These are phyloP conservation scores for Himalopsyche anomala DNA, from an alignment of 2,888 invertebrate genomes.

Conservation along the genomic window DNA sequence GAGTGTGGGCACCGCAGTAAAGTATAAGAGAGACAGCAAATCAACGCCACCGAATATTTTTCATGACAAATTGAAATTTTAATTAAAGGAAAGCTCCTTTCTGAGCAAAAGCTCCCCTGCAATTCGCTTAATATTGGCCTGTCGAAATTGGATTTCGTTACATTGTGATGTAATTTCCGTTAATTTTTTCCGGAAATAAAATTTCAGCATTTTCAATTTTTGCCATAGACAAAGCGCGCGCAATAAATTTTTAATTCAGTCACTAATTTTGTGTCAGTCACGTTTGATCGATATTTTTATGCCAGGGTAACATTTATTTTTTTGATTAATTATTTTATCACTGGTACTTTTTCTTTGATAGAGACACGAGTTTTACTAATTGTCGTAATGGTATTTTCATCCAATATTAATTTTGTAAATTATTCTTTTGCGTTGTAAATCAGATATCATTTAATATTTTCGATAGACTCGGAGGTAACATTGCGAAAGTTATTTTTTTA, in stretches of 20 bases:
- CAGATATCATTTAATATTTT: too few relatives aligned
- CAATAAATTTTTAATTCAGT: background rate
- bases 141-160: conserved; percentile 16
- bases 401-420: too few relatives aligned
- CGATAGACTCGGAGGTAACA: too few relatives aligned
- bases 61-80: conserved; percentile 34
- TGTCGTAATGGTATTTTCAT: too few relatives aligned
- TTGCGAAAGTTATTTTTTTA: too few relatives aligned
- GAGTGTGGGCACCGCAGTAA: background rate
- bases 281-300: too few relatives aligned
- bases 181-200: background rate
- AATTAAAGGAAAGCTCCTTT: conserved; percentile 15
- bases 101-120: background rate
- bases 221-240: background rate
- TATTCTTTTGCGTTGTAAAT: too few relatives aligned
- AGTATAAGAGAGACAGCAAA: conserved; percentile 23
- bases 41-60: conserved; percentile 3
- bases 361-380: too few relatives aligned
- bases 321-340: too few relatives aligned
- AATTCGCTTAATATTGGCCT: conserved; percentile 10
- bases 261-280: too few relatives aligned
- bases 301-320: too few relatives aligned
- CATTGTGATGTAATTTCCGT: conserved; percentile 21
- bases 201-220: background rate
- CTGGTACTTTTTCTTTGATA: too few relatives aligned